phyloP scores from a whole-genome alignment of 2,797 vertebrate genomes.

The Leucoraja ocellata region DNA sequence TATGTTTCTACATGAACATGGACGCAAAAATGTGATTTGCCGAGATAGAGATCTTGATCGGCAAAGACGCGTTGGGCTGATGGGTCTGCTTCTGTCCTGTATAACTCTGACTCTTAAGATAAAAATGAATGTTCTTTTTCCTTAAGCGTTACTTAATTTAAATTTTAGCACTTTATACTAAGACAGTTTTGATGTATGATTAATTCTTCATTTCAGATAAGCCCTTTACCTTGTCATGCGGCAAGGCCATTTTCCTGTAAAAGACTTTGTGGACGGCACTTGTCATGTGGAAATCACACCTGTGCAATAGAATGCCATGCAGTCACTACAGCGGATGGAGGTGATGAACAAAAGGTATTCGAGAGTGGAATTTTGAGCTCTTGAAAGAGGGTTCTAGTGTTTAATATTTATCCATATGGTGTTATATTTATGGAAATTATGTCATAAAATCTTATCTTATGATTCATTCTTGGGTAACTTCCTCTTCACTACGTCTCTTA shows the following conservation, averaged over 20 bases:
- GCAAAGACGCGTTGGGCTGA: too few relatives aligned
- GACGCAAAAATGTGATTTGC: too few relatives aligned
- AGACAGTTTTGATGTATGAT: not conserved
- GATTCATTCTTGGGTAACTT: not conserved
- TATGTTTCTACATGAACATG: too few relatives aligned
- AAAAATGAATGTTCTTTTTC: too few relatives aligned
- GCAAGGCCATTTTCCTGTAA: slow-evolving; percentile 66
- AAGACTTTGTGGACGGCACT: slow-evolving; percentile 61
- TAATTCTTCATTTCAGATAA: slow-evolving; percentile 55
- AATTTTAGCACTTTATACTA: not conserved
- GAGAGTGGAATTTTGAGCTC: too few relatives aligned
- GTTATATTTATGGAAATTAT: not conserved
- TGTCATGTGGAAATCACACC: slow-evolving; percentile 68
- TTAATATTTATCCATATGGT: not conserved
- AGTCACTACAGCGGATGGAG: slow-evolving; percentile 44
- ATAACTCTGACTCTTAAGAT: not conserved
- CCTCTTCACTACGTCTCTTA: not conserved
- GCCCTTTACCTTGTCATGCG: slow-evolving; percentile 62
- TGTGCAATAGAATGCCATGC: slow-evolving; percentile 68
- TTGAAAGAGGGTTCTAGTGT: not conserved
- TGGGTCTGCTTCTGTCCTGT: too few relatives aligned
- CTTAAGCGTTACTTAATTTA: not conserved
- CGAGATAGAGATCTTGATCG: too few relatives aligned
- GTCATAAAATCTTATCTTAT: not conserved
- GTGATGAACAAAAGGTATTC: slow-evolving; percentile 29